Percentiles rank a stretch among this genome's conserved stretches.
phyloP scores from a whole-genome alignment of 1,140 invertebrate species.

The Thaumatotibia leucotreta region DNA sequence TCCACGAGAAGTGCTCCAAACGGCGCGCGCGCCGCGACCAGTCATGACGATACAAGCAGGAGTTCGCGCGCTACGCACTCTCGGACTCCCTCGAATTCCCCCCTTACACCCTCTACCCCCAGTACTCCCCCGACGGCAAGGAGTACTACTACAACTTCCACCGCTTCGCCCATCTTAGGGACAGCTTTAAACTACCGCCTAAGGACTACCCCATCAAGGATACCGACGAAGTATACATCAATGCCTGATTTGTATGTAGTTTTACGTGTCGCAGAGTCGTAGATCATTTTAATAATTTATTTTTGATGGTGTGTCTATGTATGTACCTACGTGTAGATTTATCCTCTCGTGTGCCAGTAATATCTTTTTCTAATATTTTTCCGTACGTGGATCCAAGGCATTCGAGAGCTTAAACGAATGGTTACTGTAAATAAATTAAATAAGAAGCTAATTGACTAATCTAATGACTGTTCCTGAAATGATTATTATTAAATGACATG shows the following conservation, averaged over 20 bases:
- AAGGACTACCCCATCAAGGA: conserved; percentile 52
- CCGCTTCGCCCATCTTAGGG: conserved; percentile 59
- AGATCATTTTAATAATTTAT: conserved; percentile 13
- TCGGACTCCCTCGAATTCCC: conserved; percentile 62
- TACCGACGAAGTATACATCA: conserved; percentile 56
- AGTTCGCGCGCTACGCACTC: conserved; percentile 65
- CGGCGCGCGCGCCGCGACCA: conserved; percentile 83
- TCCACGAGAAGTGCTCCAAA: conserved; percentile 86
- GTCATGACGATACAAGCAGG: conserved; percentile 79
- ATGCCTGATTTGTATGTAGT: conserved; percentile 43
- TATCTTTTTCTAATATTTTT: no score
- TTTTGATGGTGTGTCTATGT: conserved; percentile 13
- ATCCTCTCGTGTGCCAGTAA: no score
- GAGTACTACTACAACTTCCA: conserved; percentile 72
- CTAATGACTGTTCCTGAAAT: no score
- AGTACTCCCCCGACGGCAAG: conserved; percentile 64
- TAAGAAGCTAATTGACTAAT: not conserved
- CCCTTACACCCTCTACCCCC: conserved; percentile 63
- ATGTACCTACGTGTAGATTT: conserved; percentile 4
- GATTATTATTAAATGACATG: no score
- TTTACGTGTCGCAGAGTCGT: not conserved
- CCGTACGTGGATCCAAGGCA: no score
- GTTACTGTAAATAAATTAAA: not conserved
- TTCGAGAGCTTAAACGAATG: not conserved
- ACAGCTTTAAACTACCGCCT: conserved; percentile 61